Conservation (phyloP, 2,113 vertebrate species). For the Erythrolamprus reginae region DNA sequence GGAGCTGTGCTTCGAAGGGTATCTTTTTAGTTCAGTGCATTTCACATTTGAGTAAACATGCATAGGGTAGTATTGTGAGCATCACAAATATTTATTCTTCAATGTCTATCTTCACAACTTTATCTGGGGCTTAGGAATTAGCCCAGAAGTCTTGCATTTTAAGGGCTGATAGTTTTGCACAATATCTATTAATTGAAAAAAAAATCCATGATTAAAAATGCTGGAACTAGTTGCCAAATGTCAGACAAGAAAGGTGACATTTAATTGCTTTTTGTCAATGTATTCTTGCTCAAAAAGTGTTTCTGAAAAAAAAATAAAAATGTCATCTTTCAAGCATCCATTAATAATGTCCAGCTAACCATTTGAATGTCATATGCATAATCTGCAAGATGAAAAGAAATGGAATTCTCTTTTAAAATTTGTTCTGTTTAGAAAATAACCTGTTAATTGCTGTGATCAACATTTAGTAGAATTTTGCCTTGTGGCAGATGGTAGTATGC, state of each 20-base stretch:
- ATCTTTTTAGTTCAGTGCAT: neutral
- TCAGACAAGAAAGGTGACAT: constrained; percentile 51
- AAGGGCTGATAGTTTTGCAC: constrained; percentile 26
- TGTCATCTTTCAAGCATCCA: neutral
- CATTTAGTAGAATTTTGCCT: neutral
- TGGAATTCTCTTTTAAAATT: neutral
- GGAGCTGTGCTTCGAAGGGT: neutral
- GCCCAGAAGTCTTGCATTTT: constrained; percentile 10
- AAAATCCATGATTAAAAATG: constrained; percentile 32
- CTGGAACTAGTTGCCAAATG: constrained; percentile 51
- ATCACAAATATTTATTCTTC: neutral
- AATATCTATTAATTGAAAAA: constrained; percentile 15
- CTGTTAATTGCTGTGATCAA: neutral
- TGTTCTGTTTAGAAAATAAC: neutral
- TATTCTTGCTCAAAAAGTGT: neutral
- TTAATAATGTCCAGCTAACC: neutral
- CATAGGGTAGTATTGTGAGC: neutral
- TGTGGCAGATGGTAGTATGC: neutral
- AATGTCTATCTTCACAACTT: neutral
- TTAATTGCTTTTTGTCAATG: constrained; percentile 49
- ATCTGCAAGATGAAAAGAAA: neutral
- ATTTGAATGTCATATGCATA: neutral
- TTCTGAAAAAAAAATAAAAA: neutral
- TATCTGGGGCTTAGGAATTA: neutral
- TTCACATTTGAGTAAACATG: neutral